Evolutionary conservation across 2,113 vertebrate species (phyloP).

Genomic region (Mellivora capensis): DNA sequence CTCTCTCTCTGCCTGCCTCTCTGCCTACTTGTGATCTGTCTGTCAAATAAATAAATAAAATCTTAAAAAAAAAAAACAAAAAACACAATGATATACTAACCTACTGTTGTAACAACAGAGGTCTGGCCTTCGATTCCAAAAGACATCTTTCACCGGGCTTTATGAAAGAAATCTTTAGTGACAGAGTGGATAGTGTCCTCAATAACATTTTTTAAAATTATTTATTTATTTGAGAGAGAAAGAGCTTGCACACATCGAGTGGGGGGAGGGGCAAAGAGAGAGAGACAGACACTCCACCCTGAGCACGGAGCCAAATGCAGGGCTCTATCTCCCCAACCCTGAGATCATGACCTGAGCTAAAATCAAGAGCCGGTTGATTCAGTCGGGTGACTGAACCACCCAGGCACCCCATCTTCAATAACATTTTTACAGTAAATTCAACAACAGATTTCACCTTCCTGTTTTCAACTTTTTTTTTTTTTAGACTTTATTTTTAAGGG

Average conservation of each 20-base stretch:
- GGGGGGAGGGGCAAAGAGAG: background rate
- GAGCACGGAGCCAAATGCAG: background rate
- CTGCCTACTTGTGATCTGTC: no score
- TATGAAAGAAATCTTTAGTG: background rate
- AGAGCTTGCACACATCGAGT: background rate
- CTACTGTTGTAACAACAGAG: background rate
- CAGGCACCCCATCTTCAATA: background rate
- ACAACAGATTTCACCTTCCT: slow-evolving; percentile 59
- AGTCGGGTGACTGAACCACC: background rate
- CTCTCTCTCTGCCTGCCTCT: no score
- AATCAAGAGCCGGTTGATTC: background rate
- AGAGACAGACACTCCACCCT: background rate
- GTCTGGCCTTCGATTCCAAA: background rate
- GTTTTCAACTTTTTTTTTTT: slow-evolving; percentile 32
- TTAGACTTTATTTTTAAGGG: background rate
- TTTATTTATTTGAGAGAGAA: background rate
- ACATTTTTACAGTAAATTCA: slow-evolving; percentile 63
- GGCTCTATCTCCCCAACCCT: background rate
- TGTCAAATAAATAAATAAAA: no score
- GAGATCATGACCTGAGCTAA: background rate
- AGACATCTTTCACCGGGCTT: background rate
- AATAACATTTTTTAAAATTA: slow-evolving; percentile 34
- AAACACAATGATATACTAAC: background rate
- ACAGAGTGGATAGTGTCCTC: background rate
- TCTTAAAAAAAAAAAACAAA: no score